Conservation (phyloP, 2,888 invertebrate species). For the Apamea monoglypha region DNA sequence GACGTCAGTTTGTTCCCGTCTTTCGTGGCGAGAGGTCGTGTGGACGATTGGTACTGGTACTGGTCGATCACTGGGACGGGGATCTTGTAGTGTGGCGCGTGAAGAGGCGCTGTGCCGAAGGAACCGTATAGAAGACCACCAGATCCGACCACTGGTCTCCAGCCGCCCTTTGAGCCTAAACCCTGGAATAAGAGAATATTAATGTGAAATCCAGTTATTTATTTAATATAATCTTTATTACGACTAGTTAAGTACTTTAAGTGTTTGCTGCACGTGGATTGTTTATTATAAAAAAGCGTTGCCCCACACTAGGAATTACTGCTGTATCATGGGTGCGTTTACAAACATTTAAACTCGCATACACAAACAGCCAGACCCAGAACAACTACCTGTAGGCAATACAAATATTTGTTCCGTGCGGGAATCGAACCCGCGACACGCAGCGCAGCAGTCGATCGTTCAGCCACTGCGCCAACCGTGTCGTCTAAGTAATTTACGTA, state of each 20-base stretch:
- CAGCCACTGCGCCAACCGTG: no score
- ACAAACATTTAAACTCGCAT: no score
- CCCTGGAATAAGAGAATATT: conserved; percentile 76
- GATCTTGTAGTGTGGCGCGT: conserved; percentile 83
- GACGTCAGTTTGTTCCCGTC: conserved; percentile 86
- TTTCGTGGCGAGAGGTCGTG: conserved; percentile 82
- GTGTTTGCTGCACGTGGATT: background rate
- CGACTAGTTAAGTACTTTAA: background rate
- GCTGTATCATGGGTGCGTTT: no score
- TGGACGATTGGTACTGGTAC: conserved; percentile 83
- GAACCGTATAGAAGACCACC: conserved; percentile 82
- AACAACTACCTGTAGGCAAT: no score
- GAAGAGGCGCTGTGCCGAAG: conserved; percentile 80
- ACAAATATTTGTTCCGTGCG: no score
- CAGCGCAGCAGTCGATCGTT: no score
- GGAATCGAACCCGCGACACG: no score
- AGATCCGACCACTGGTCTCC: conserved; percentile 91
- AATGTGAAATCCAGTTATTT: background rate
- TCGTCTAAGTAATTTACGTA: no score
- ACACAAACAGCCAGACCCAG: no score
- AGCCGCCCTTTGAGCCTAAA: conserved; percentile 90
- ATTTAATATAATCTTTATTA: background rate
- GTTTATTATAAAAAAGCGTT: no score
- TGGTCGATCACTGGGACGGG: conserved; percentile 80
- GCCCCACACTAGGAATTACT: no score